Evolutionary conservation across 1,140 invertebrate species (phyloP).

Genomic region (Trichonephila inaurata): DNA sequence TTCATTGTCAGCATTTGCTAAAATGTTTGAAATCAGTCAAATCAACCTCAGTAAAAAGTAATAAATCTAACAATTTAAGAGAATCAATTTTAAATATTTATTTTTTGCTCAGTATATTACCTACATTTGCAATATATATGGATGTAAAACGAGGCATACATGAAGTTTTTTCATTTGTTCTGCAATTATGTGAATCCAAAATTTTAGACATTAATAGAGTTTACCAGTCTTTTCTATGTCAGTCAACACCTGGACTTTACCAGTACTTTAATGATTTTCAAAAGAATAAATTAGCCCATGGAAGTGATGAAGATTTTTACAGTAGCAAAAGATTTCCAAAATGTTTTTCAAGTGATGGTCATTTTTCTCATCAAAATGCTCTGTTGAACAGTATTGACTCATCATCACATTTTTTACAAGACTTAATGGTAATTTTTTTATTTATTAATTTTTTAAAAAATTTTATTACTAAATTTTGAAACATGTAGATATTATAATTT

Average conservation of each 20-base stretch:
- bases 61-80: not conserved
- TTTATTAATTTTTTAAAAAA: not conserved
- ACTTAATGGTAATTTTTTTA: constrained; percentile 58
- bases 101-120: constrained; percentile 31
- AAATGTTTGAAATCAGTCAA: constrained; percentile 24
- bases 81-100: constrained; percentile 28
- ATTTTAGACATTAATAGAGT: constrained; percentile 31
- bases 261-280: constrained; percentile 49
- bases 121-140: not conserved
- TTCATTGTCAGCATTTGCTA: constrained; percentile 36
- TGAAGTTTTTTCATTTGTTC: constrained; percentile 12
- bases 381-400: not conserved
- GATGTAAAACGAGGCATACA: not conserved
- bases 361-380: constrained; percentile 41
- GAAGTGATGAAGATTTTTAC: constrained; percentile 9
- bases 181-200: not conserved
- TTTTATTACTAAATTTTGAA: no score
- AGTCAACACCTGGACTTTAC: not conserved
- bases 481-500: no score
- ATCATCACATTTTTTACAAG: constrained; percentile 56
- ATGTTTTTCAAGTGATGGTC: not conserved
- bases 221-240: constrained; percentile 34
- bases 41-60: not conserved
- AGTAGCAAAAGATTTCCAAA: not conserved
- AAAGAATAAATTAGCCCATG: not conserved